A percentile compares a stretch with the other conserved stretches of the same genome.
Conservation (phyloP, 2,888 invertebrate genomes). For the Synanthedon andrenaeformis region DNA sequence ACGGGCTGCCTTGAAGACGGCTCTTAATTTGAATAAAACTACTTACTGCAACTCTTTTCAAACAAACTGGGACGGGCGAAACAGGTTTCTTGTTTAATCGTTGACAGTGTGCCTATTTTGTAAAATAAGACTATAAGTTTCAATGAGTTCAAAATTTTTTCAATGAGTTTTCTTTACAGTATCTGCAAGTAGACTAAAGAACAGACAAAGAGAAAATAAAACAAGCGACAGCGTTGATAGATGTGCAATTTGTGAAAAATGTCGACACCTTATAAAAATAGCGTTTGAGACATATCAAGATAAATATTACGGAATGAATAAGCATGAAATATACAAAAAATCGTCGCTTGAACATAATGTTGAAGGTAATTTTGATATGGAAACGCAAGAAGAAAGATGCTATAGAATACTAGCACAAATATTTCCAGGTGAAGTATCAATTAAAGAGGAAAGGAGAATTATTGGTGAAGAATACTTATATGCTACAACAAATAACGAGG, state of each 20-base stretch:
- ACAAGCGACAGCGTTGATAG: too few species aligned
- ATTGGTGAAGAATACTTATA: not conserved
- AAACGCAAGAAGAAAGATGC: not conserved
- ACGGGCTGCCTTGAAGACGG: too few species aligned
- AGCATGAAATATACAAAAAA: not conserved
- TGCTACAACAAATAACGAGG: conserved; percentile 21
- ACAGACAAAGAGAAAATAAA: too few species aligned
- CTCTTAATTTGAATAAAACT: too few species aligned
- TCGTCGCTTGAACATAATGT: not conserved
- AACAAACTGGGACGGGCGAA: too few species aligned
- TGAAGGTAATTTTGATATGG: not conserved
- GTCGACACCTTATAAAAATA: not conserved
- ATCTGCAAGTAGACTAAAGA: too few species aligned
- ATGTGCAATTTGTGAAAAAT: not conserved
- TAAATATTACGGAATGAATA: not conserved
- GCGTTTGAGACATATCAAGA: not conserved
- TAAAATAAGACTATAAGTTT: too few species aligned
- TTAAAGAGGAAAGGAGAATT: not conserved
- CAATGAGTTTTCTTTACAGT: too few species aligned
- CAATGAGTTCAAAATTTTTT: too few species aligned
- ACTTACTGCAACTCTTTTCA: too few species aligned
- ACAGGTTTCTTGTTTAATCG: too few species aligned
- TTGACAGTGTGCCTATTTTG: too few species aligned
- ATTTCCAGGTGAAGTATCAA: not conserved
- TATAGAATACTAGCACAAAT: not conserved